phyloP scores from a whole-genome alignment of 2,113 vertebrate species.

The Serinus canaria region DNA sequence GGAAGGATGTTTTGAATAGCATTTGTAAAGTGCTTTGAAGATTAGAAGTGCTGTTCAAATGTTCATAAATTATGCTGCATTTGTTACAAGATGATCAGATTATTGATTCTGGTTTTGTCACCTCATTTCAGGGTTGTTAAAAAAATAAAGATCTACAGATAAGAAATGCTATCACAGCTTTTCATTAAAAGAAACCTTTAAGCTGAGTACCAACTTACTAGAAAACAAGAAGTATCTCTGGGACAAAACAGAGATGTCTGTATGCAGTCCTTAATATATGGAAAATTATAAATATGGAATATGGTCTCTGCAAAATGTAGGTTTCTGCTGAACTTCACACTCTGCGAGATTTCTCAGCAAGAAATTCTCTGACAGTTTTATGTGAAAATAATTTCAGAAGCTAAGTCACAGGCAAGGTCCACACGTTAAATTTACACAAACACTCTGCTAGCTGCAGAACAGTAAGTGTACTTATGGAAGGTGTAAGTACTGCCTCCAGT shows the following conservation, averaged over 20 bases:
- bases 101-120: not conserved
- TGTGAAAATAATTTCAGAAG: constrained; percentile 22
- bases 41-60: not conserved
- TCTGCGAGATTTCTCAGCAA: not conserved
- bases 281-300: not conserved
- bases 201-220: not conserved
- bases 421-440: not conserved
- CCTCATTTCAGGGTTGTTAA: not conserved
- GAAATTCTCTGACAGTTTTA: not conserved
- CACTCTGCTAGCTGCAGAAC: not conserved
- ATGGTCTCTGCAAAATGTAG: not conserved
- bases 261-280: not conserved
- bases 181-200: not conserved
- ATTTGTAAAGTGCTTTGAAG: constrained; percentile 7
- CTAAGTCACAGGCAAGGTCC: not conserved
- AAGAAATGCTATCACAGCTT: not conserved
- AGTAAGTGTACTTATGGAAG: not conserved
- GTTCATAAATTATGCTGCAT: not conserved
- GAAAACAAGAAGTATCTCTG: not conserved
- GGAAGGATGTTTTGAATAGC: not conserved
- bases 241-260: not conserved
- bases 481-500: not conserved
- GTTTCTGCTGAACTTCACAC: not conserved
- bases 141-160: not conserved
- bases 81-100: not conserved